Base-by-base conservation (phyloP, 2,888 invertebrate genomes). In the Allolobophora icterica region DNA sequence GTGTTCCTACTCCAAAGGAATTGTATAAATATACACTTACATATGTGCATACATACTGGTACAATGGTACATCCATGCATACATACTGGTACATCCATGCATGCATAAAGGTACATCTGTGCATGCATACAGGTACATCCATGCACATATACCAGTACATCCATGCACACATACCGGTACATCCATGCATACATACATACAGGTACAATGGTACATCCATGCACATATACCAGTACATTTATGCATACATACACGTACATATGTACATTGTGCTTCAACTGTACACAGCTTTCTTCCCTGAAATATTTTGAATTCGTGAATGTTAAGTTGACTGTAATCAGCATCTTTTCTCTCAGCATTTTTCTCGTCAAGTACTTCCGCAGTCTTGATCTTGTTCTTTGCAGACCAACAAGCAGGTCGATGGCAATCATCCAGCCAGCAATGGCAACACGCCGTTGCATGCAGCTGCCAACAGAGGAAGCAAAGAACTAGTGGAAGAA, bases 391-490 rank as follows among this genome's bases (percentile, higher is more conserved):
- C 24, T 71, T 8, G 30, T 71, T n/a, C n/a, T 58, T 87, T 35
- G 19, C 89, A 91, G 89, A 71, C 91, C 11, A 38, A 34, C 35
- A 87, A 35, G 21, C 17, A 87, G 0, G 52, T 90, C 4, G 83
- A 90, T 92, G 92, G 94, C 3, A 95, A 95, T 92, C 92, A 92
- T 87, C 92, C 94, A 15, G 93, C 94, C 38, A 94, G 94, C 91
- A 95, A 94, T 45, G 95, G 95, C 1, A 95, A 95, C 93, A 94
- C 95, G n/a, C 93, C 95, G 15, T 93, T 95, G 17, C 95, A 95
- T 92, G 95, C 95, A 24, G 95, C 95, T 8, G 94, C 94, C 42
- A 95, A 95, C 92, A 94, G 92, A 90, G 95, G 95, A 58, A 94
- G 94, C 91, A 91, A 92, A 30, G 92, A 93, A 33, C 91, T 95